phyloP scores from a whole-genome alignment of 2,113 vertebrate genomes.

The Myotis yumanensis region DNA sequence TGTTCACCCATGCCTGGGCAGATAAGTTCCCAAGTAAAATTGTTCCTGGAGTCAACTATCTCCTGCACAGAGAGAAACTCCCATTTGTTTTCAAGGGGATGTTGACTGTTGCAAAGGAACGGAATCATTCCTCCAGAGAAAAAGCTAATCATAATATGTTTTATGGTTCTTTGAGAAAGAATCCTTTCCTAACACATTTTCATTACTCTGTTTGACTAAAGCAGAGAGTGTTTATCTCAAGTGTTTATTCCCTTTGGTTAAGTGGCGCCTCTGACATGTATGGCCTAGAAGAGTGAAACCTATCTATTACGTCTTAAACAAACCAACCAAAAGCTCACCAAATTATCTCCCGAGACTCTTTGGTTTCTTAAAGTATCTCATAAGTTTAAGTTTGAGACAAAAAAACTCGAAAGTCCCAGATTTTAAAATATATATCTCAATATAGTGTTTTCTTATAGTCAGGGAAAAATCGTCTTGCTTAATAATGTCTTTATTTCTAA shows the following conservation, averaged over 20 bases:
- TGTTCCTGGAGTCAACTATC: background rate
- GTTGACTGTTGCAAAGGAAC: background rate
- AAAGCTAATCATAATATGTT: background rate
- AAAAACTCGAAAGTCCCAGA: background rate
- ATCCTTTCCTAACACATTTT: background rate
- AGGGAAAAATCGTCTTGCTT: background rate
- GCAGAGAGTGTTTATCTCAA: background rate
- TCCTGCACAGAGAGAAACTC: background rate
- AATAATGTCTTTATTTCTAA: background rate
- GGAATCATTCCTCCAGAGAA: background rate
- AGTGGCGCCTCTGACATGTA: background rate
- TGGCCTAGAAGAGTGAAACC: background rate
- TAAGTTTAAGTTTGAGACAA: background rate
- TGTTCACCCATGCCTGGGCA: background rate
- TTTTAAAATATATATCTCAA: background rate
- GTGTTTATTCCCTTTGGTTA: slow-evolving; percentile 53
- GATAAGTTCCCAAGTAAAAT: background rate
- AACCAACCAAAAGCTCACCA: background rate
- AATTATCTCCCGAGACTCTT: slow-evolving; percentile 23
- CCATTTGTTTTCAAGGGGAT: slow-evolving; percentile 42
- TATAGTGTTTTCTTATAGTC: slow-evolving; percentile 1
- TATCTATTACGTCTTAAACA: background rate
- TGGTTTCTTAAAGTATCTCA: slow-evolving; percentile 17
- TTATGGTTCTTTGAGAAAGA: slow-evolving; percentile 18
- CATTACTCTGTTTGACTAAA: slow-evolving; percentile 20